These are phyloP conservation scores for Aphaenogaster rudis DNA, from an alignment of 1,140 invertebrate genomes.

Conservation along the genomic window DNA sequence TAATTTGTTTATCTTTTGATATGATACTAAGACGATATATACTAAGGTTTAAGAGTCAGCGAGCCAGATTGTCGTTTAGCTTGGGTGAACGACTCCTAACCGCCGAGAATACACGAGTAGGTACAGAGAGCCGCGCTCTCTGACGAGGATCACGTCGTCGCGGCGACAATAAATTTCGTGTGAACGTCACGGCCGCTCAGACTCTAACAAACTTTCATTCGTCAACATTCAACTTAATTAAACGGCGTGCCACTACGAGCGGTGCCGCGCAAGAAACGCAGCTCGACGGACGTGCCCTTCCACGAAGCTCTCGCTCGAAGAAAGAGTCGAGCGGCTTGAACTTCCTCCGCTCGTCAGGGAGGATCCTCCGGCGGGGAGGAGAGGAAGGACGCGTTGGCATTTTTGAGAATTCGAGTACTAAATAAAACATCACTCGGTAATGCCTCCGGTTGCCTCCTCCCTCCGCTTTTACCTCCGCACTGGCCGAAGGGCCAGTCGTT, in stretches of 20 bases:
- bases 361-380: conserved; percentile 4
- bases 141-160: conserved; percentile 3
- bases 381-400: conserved; percentile 66
- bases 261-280: conserved; percentile 51
- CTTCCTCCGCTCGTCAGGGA: conserved; percentile 39
- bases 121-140: background rate
- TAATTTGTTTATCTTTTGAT: conserved; percentile 2
- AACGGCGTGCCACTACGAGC: conserved; percentile 39
- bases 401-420: conserved; percentile 82
- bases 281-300: conserved; percentile 30
- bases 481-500: conserved; percentile 74
- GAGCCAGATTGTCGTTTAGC: conserved; percentile 45
- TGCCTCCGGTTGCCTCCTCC: background rate
- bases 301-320: conserved; percentile 21
- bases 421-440: conserved; percentile 84
- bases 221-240: conserved; percentile 64
- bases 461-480: background rate
- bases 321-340: conserved; percentile 50
- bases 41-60: background rate
- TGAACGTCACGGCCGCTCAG: background rate
- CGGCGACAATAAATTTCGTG: conserved; percentile 36
- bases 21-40: background rate
- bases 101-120: background rate
- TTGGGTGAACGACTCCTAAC: conserved; percentile 16
- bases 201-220: conserved; percentile 51